Evolutionary conservation across 2,888 invertebrate genomes (phyloP).

Genomic region (Abrostola triplasia): DNA sequence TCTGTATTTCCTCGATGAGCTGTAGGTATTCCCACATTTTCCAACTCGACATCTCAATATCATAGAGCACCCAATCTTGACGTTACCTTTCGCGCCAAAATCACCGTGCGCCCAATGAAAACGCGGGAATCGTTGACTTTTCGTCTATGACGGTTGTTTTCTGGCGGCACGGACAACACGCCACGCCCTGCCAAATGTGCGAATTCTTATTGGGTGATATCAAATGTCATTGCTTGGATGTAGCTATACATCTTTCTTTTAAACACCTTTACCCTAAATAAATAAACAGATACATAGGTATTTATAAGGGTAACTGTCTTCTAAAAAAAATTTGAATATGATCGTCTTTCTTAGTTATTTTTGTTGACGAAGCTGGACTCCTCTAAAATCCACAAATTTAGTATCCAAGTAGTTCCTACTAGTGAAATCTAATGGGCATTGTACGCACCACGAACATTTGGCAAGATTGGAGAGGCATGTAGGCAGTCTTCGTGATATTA

Average conservation of each 20-base stretch:
- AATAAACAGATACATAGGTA: too few relatives aligned
- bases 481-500: background rate
- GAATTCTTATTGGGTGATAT: conserved; percentile 78
- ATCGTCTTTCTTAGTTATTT: too few relatives aligned
- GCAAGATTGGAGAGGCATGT: conserved; percentile 1
- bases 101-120: conserved; percentile 58
- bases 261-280: background rate
- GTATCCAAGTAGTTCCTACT: too few relatives aligned
- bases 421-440: background rate
- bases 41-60: conserved; percentile 8
- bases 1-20: background rate
- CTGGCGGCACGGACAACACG: conserved; percentile 64
- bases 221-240: conserved; percentile 70
- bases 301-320: too few relatives aligned
- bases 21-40: background rate
- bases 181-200: conserved; percentile 75
- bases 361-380: too few relatives aligned
- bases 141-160: conserved; percentile 81
- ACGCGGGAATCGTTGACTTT: conserved; percentile 82
- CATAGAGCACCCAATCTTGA: conserved; percentile 52
- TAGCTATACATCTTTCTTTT: conserved; percentile 13
- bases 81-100: conserved; percentile 53
- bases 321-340: too few relatives aligned
- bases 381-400: too few relatives aligned
- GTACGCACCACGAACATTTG: conserved; percentile 14